Evolutionary conservation across 2,113 vertebrate species (phyloP).

Genomic region (Epinephelus lanceolatus): DNA sequence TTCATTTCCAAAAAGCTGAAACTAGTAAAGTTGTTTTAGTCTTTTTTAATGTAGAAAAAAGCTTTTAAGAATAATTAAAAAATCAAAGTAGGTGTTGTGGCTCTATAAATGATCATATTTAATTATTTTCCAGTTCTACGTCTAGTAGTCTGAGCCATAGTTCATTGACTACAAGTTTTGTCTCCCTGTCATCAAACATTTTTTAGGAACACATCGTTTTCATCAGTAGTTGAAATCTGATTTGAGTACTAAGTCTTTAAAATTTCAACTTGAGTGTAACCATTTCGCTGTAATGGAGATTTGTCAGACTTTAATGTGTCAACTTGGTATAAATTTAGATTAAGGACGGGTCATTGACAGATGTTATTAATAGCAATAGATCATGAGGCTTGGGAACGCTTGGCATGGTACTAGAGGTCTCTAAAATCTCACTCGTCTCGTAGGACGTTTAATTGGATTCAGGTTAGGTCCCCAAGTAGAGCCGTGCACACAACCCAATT

Average conservation of each 20-base stretch:
- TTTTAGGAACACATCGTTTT: neutral
- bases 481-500: conserved; percentile 83
- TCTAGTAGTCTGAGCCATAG: neutral
- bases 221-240: conserved; percentile 1
- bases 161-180: neutral
- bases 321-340: conserved; percentile 67
- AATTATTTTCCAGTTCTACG: neutral
- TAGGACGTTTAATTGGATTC: conserved; percentile 83
- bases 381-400: conserved; percentile 71
- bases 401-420: conserved; percentile 76
- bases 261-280: neutral
- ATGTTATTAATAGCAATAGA: conserved; percentile 82
- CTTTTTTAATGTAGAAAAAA: neutral
- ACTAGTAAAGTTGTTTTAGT: too few species aligned
- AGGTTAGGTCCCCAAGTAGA: conserved; percentile 87
- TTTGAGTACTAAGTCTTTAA: neutral
- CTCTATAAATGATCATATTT: neutral
- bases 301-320: conserved; percentile 50
- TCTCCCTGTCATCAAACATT: neutral
- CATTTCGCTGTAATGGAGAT: neutral
- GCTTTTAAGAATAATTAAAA: too few species aligned
- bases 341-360: conserved; percentile 74
- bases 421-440: conserved; percentile 75
- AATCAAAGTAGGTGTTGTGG: neutral
- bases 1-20: too few species aligned